Evolutionary conservation across 2,888 invertebrate genomes (phyloP), one percentile per base, ranked within the genome.

Genomic region (Ligdia adustata): DNA sequence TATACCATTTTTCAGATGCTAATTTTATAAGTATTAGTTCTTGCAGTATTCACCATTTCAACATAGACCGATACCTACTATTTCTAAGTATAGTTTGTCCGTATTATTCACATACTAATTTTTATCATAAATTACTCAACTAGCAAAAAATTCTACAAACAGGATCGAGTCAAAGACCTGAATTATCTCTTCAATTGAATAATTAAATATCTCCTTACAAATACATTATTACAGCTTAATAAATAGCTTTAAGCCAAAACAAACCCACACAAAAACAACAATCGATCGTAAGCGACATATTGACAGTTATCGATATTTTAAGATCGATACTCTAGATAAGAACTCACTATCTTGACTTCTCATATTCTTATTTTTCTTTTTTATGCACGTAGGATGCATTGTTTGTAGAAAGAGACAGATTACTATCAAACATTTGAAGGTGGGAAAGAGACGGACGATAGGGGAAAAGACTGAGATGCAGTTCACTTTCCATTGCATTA

Each of bases 361-460:
- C 70, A 75, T 79, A 63, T n/a, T n/a, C n/a, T 22, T 22, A 2
- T 22, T 3, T 22, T 75, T 82, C 79, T 82, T 86, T 86, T 87
- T 82, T 72, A 75, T 74, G 74, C 78, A 79, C 79, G 78, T 77
- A 82, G 82, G 82, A 79, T 78, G 79, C 84, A 89, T 90, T 90
- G 89, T 90, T 89, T 86, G 81, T 75, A 68, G 79, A 88, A 62
- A 80, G 74, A 75, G 88, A 87, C 67, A 71, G 79, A 66, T 62
- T 63, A 60, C 66, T 55, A 60, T 51, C 32, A 45, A 41, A 53
- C 58, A 43, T 43, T 29, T 41, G 26, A 27, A 54, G 7, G 73
- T 50, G 60, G 35, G 64, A 83, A 59, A 71, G 77, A 69, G 79
- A 79, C 42, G 62, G 60, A 43, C 33, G 26, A 27, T 47, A 46